A percentile compares a stretch with the other conserved stretches of the same genome.
phyloP scores from a whole-genome alignment of 2,113 vertebrate genomes.

The Amphiprion ocellaris region DNA sequence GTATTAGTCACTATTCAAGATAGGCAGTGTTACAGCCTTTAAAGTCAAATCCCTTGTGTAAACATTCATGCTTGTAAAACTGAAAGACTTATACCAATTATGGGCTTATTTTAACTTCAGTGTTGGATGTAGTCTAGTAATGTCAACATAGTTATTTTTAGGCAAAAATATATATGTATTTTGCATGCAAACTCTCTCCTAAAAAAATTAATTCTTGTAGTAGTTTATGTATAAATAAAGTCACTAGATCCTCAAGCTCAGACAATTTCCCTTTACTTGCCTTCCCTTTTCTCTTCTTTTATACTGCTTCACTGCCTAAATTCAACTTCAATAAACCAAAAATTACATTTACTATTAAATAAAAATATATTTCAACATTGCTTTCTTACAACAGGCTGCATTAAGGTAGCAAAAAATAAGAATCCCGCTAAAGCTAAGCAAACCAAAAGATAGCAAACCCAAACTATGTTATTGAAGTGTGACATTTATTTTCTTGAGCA shows the following conservation, averaged over 20 bases:
- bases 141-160: neutral
- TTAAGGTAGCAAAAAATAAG: neutral
- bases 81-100: conserved; percentile 50
- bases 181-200: neutral
- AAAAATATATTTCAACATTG: no score
- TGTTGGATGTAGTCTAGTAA: conserved; percentile 16
- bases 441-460: neutral
- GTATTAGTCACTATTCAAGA: conserved; percentile 31
- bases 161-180: neutral
- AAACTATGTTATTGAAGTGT: neutral
- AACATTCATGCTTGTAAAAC: conserved; percentile 57
- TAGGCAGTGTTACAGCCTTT: conserved; percentile 18
- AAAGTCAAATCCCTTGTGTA: conserved; percentile 38
- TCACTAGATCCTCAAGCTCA: neutral
- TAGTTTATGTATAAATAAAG: neutral
- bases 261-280: neutral
- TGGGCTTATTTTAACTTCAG: conserved; percentile 28
- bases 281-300: neutral
- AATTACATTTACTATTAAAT: no score
- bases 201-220: neutral
- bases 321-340: no score
- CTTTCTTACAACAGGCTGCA: no score
- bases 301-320: neutral
- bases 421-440: neutral
- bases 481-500: neutral